A percentile compares a stretch with the other conserved stretches of the same genome.
These are phyloP conservation scores for Onychostruthus taczanowskii DNA, from an alignment of 2,113 vertebrate species.

Conservation along the genomic window DNA sequence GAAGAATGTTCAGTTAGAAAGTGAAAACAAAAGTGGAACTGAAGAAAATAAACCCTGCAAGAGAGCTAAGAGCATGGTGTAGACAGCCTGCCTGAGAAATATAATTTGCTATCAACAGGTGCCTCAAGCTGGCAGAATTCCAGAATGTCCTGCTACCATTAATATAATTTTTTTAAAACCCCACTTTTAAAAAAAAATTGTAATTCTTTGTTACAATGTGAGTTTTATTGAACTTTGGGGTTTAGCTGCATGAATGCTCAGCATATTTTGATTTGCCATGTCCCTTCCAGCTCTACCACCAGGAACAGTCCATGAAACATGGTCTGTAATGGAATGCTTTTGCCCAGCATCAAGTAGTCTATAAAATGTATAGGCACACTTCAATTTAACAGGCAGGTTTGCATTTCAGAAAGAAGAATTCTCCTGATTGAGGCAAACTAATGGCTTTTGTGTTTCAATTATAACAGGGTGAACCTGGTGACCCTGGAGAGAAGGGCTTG, in stretches of 20 bases:
- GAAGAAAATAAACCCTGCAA: background rate
- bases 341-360: background rate
- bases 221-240: background rate
- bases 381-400: background rate
- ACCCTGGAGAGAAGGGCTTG: conserved; percentile 69
- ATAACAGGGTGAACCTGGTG: conserved; percentile 81
- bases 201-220: background rate
- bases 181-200: background rate
- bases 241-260: background rate
- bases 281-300: background rate
- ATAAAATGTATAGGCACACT: background rate
- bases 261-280: background rate
- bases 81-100: background rate
- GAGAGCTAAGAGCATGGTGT: background rate
- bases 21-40: background rate
- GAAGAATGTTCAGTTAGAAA: background rate
- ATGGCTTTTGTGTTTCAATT: background rate
- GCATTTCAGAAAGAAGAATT: background rate
- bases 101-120: background rate
- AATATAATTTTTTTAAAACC: background rate
- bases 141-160: background rate
- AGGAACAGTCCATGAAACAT: background rate
- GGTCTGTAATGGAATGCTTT: background rate
- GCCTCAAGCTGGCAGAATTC: background rate
- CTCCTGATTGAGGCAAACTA: background rate